Evolutionary conservation across 2,113 vertebrate genomes (phyloP).

Genomic region (Corapipo altera): DNA sequence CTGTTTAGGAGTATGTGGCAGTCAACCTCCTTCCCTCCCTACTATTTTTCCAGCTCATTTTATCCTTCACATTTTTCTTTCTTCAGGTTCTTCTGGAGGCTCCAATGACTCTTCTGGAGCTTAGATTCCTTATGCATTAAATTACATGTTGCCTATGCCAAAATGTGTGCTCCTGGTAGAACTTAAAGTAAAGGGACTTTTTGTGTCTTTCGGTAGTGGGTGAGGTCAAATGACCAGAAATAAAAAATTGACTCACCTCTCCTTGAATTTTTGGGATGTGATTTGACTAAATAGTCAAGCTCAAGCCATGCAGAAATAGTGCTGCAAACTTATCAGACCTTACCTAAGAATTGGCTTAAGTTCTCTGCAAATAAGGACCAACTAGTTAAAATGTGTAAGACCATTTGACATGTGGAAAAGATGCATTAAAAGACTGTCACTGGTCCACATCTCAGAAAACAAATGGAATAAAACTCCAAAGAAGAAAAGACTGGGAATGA

Average conservation of each 20-base stretch:
- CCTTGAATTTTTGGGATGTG: neutral
- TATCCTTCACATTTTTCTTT: neutral
- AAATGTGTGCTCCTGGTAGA: neutral
- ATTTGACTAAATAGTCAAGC: neutral
- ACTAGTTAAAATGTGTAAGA: rapidly evolving
- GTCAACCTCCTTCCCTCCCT: neutral
- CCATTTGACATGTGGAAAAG: neutral
- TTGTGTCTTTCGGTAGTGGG: neutral
- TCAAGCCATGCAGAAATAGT: neutral
- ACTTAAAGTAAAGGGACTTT: neutral
- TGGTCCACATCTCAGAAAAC: neutral
- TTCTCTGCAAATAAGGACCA: neutral
- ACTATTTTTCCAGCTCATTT: neutral
- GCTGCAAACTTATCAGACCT: neutral
- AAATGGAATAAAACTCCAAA: neutral
- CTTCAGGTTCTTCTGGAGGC: neutral
- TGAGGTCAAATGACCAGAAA: neutral
- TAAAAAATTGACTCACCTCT: neutral
- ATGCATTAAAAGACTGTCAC: neutral
- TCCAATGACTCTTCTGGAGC: neutral
- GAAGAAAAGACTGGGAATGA: neutral
- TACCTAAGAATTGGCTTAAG: neutral
- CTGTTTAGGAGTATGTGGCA: neutral
- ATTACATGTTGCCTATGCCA: neutral
- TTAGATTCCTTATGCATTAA: neutral